Percentiles rank a stretch among this genome's conserved stretches.
These are phyloP conservation scores for Recurvirostra avosetta DNA, from an alignment of 2,113 vertebrate species.

Conservation along the genomic window DNA sequence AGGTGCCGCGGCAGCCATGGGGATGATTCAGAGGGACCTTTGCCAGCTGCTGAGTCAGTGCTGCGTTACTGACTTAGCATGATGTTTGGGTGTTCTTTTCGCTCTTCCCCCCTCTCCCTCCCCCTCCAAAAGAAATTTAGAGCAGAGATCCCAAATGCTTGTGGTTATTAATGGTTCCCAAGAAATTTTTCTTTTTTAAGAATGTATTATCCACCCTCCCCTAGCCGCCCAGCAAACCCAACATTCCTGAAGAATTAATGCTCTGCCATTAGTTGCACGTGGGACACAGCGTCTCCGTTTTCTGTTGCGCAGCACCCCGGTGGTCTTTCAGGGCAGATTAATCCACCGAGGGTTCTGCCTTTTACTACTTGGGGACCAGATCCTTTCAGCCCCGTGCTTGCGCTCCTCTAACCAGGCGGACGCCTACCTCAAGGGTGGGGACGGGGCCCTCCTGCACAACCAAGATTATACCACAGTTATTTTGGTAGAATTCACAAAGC, in stretches of 20 bases:
- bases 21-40: not conserved
- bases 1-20: not conserved
- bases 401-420: not conserved
- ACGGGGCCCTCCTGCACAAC: not conserved
- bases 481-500: not conserved
- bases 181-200: constrained; percentile 40
- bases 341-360: not conserved
- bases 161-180: constrained; percentile 56
- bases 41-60: constrained; percentile 49
- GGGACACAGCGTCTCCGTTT: rapidly evolving
- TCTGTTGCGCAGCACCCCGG: not conserved
- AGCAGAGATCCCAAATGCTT: constrained; percentile 25
- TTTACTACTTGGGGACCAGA: not conserved
- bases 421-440: not conserved
- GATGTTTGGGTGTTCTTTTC: not conserved
- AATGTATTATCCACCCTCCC: not conserved
- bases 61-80: not conserved
- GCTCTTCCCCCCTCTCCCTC: not conserved
- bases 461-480: not conserved
- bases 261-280: not conserved
- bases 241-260: constrained; percentile 6
- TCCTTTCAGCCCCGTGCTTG: not conserved
- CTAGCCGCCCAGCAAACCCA: not conserved
- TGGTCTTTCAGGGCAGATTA: not conserved
- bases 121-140: not conserved